A percentile compares a stretch with the other conserved stretches of the same genome.
Conservation (phyloP, 2,888 invertebrate genomes). For the Slavum lentiscoides region DNA sequence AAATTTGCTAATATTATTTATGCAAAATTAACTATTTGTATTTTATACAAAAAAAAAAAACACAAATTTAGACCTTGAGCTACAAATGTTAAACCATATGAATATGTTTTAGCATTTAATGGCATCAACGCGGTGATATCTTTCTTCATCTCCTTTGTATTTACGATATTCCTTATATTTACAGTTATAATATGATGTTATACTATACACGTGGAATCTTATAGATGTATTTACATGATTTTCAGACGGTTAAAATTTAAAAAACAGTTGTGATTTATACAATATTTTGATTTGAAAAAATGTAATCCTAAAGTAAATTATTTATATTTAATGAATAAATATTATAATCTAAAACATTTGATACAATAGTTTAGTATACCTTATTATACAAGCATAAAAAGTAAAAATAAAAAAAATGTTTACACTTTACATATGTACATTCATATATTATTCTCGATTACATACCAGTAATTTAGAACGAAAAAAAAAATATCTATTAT, state of each 20-base stretch:
- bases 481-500: conserved; percentile 8
- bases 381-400: background rate
- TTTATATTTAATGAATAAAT: background rate
- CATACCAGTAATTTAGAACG: background rate
- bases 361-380: background rate
- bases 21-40: too few relatives aligned
- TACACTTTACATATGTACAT: background rate
- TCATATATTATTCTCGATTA: background rate
- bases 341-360: conserved; percentile 2
- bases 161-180: too few relatives aligned
- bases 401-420: background rate
- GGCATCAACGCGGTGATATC: too few relatives aligned
- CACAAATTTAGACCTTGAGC: too few relatives aligned
- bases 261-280: background rate
- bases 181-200: too few relatives aligned
- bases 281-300: conserved; percentile 1
- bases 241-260: background rate
- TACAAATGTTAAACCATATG: too few relatives aligned
- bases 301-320: background rate
- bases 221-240: background rate
- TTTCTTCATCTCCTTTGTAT: too few relatives aligned
- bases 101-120: too few relatives aligned
- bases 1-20: too few relatives aligned
- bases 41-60: too few relatives aligned
- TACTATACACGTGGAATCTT: too few relatives aligned